Evolutionary conservation across 1,140 invertebrate species (phyloP).

Genomic region (Amyelois transitella): DNA sequence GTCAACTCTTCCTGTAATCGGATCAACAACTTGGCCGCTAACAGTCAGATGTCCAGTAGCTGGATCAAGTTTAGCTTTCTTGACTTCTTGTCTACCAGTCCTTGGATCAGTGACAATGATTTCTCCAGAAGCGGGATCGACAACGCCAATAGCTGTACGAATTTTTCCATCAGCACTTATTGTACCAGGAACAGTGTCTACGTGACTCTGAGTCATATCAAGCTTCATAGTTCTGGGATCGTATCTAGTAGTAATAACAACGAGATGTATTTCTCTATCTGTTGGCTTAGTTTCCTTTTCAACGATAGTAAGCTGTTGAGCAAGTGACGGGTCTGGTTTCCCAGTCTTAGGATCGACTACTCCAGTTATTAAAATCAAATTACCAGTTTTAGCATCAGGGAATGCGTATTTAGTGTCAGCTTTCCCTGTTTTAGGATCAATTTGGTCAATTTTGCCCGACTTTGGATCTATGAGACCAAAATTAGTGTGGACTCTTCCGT

Average conservation of each 20-base stretch:
- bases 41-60: constrained; percentile 76
- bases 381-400: constrained; percentile 59
- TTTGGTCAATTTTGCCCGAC: constrained; percentile 52
- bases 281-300: constrained; percentile 68
- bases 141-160: constrained; percentile 72
- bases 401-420: constrained; percentile 59
- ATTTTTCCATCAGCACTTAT: constrained; percentile 72
- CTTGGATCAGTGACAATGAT: constrained; percentile 72
- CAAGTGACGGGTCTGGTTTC: constrained; percentile 72
- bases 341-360: constrained; percentile 75
- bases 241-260: constrained; percentile 75
- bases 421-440: constrained; percentile 62
- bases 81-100: constrained; percentile 70
- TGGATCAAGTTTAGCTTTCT: constrained; percentile 74
- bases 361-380: constrained; percentile 66
- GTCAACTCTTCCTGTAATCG: constrained; percentile 78
- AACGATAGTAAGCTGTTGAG: constrained; percentile 72
- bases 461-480: constrained; percentile 67
- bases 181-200: constrained; percentile 75
- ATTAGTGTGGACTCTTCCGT: constrained; percentile 63
- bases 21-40: constrained; percentile 76
- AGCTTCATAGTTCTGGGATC: constrained; percentile 75
- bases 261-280: constrained; percentile 63
- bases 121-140: constrained; percentile 74
- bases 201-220: constrained; percentile 74